Conservation (phyloP, 2,113 vertebrate species). For the Martes martes region DNA sequence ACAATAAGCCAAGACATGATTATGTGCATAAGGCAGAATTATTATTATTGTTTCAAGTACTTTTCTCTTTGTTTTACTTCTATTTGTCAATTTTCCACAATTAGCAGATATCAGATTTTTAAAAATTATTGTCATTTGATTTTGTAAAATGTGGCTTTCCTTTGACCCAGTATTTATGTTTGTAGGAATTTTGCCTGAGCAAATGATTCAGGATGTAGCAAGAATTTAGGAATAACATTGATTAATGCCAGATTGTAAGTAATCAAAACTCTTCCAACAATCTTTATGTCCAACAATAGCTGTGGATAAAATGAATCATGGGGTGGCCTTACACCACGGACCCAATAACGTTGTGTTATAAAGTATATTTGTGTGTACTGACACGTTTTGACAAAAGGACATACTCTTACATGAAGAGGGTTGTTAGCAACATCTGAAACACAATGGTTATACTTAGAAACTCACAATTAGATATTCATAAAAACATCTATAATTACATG, state of each 20-base stretch:
- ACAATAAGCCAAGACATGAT: background rate
- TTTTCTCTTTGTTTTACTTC: background rate
- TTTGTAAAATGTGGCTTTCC: background rate
- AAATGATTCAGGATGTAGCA: background rate
- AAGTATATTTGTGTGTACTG: background rate
- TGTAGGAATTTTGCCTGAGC: background rate
- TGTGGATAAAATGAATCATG: background rate
- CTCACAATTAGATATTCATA: background rate
- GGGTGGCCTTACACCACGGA: background rate
- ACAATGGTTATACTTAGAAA: background rate
- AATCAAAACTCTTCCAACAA: background rate
- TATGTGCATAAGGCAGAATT: background rate
- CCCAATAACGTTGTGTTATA: background rate
- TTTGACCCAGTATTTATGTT: background rate
- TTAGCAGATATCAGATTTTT: background rate
- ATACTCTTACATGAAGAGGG: background rate
- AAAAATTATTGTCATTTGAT: background rate
- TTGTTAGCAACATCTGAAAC: background rate
- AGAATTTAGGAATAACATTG: background rate
- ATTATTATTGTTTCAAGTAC: background rate
- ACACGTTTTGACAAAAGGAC: background rate
- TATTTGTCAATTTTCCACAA: background rate
- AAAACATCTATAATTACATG: background rate
- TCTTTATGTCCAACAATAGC: background rate
- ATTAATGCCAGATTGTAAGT: background rate